Evolutionary conservation across 1,140 invertebrate genomes (phyloP).

Genomic region (Drosophila tropicalis): DNA sequence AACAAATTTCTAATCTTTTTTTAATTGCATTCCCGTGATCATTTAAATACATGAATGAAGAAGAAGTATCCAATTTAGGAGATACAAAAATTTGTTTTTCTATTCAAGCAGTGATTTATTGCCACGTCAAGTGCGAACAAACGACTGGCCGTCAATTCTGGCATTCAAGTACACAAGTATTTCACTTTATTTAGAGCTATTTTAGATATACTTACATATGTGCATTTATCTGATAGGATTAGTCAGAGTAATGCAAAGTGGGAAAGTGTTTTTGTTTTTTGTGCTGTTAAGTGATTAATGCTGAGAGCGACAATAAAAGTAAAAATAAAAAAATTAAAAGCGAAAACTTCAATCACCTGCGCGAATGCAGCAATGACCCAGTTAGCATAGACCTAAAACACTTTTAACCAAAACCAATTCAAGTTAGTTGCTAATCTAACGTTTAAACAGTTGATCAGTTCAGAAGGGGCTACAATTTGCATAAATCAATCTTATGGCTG

Average conservation of each 20-base stretch:
- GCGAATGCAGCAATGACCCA: slow-evolving; percentile 60
- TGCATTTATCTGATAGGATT: neutral
- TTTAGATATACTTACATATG: no score
- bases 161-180: slow-evolving; percentile 51
- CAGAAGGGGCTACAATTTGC: slow-evolving; percentile 35
- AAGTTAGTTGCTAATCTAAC: slow-evolving; percentile 46
- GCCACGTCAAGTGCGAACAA: slow-evolving; percentile 56
- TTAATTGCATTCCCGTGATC: no score
- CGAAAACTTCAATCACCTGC: slow-evolving; percentile 37
- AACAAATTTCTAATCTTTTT: no score
- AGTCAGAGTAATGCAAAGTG: slow-evolving; percentile 28
- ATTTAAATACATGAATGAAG: no score
- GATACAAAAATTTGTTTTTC: slow-evolving; percentile 5
- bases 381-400: slow-evolving; percentile 44
- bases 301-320: slow-evolving; percentile 32
- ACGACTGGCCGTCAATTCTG: slow-evolving; percentile 58
- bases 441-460: slow-evolving; percentile 23
- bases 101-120: slow-evolving; percentile 45
- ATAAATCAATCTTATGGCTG: slow-evolving; percentile 43
- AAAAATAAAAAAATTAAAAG: slow-evolving; percentile 30
- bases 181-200: slow-evolving; percentile 12
- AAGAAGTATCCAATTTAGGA: neutral
- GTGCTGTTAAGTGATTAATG: slow-evolving; percentile 44
- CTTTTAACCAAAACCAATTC: slow-evolving; percentile 47
- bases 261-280: slow-evolving; percentile 32